Conservation (phyloP, 2,113 vertebrate genomes). For the Oreochromis tanganicae region DNA sequence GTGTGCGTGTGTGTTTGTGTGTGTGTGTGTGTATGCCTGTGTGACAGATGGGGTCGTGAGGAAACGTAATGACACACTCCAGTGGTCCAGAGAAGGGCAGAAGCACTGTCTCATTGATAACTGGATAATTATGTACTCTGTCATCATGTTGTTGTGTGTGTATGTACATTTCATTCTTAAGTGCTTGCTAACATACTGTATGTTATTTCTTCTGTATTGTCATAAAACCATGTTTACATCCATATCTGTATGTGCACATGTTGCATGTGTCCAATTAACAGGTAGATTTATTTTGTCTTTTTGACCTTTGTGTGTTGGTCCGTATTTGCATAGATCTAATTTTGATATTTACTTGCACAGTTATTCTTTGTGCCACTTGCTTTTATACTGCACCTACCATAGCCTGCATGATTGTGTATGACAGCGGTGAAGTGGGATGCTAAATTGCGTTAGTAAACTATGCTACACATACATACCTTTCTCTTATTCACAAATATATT, state of each 20-base stretch:
- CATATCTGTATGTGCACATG: background rate
- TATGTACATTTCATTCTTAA: slow-evolving; percentile 28
- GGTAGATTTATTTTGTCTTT: background rate
- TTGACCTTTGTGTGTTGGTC: slow-evolving; percentile 1
- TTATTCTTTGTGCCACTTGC: background rate
- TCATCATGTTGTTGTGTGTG: slow-evolving; percentile 58
- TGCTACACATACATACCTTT: slow-evolving; percentile 1
- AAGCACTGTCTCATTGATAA: slow-evolving; percentile 57
- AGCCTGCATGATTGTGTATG: slow-evolving; percentile 35
- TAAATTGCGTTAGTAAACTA: slow-evolving; percentile 38
- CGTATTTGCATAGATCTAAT: background rate
- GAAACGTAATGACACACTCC: slow-evolving; percentile 68
- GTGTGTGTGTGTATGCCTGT: background rate
- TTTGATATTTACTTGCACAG: slow-evolving; percentile 4
- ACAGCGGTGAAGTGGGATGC: slow-evolving; percentile 48
- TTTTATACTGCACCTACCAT: slow-evolving; percentile 6
- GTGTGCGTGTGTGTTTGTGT: background rate
- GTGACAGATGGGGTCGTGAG: slow-evolving; percentile 54
- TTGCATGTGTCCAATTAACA: slow-evolving; percentile 1
- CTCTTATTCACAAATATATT: background rate
- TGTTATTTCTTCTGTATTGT: background rate
- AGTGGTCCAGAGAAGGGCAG: slow-evolving; percentile 62
- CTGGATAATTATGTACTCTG: slow-evolving; percentile 65
- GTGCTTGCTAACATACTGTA: background rate
- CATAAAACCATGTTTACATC: background rate